A percentile compares a stretch with the other conserved stretches of the same genome.
These are phyloP conservation scores for Musca vetustissima DNA, from an alignment of 1,140 invertebrate species.

Conservation along the genomic window DNA sequence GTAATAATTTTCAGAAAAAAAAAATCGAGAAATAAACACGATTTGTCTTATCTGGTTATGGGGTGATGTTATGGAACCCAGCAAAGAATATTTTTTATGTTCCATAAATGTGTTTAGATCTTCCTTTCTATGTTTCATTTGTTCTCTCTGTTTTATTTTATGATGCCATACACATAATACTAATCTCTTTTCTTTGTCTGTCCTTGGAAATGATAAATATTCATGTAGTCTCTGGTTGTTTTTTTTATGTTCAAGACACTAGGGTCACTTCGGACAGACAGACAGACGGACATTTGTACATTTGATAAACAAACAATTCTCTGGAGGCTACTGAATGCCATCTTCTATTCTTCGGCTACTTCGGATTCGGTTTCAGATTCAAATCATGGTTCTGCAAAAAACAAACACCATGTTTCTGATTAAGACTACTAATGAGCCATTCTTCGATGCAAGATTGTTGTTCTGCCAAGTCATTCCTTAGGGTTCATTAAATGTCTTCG, in stretches of 20 bases:
- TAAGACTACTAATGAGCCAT: slow-evolving; percentile 22
- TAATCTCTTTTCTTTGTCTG: not conserved
- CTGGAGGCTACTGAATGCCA: no score
- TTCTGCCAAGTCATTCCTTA: no score
- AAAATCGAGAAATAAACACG: no score
- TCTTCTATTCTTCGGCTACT: no score
- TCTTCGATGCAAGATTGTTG: not conserved
- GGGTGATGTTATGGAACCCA: not conserved
- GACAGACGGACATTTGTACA: not conserved
- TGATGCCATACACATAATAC: no score
- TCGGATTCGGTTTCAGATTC: no score
- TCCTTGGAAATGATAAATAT: slow-evolving; percentile 24
- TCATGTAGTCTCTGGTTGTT: not conserved
- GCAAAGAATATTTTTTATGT: not conserved
- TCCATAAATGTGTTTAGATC: not conserved
- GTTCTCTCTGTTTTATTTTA: not conserved
- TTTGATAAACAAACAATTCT: slow-evolving; percentile 5
- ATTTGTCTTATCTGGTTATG: not conserved
- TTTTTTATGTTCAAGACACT: not conserved
- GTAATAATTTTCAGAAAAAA: no score
- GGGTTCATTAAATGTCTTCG: no score
- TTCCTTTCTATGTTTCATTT: not conserved
- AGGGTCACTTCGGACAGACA: not conserved
- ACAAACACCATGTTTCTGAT: not conserved
- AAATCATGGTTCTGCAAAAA: no score